phyloP scores from a whole-genome alignment of 2,797 vertebrate species.

The Acanthopagrus latus region DNA sequence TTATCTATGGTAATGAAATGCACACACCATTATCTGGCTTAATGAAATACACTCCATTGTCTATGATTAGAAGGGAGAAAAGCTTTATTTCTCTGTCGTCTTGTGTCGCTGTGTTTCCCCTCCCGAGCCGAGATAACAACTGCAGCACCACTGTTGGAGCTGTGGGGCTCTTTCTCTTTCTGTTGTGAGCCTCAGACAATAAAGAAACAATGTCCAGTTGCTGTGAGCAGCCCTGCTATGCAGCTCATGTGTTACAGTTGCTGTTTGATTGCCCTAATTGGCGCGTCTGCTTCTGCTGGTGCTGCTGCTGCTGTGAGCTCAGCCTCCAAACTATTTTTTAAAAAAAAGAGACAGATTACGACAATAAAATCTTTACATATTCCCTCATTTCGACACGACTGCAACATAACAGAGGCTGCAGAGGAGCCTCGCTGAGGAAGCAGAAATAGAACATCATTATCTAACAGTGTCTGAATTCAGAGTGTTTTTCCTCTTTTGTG shows the following conservation, averaged over 20 bases:
- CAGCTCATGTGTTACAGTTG: slow-evolving; percentile 47
- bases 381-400: slow-evolving; percentile 18
- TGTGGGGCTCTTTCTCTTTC: slow-evolving; percentile 43
- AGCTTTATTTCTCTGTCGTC: slow-evolving; percentile 57
- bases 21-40: slow-evolving; percentile 83
- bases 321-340: slow-evolving; percentile 29
- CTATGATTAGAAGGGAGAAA: slow-evolving; percentile 71
- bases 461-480: slow-evolving; percentile 36
- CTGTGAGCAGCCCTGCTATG: slow-evolving; percentile 45
- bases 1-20: slow-evolving; percentile 86
- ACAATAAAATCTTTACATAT: slow-evolving; percentile 49
- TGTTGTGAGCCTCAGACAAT: slow-evolving; percentile 43
- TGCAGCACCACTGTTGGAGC: slow-evolving; percentile 19
- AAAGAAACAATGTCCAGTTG: slow-evolving; percentile 66
- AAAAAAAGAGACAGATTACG: slow-evolving; percentile 48
- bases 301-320: slow-evolving; percentile 28
- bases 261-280: slow-evolving; percentile 78
- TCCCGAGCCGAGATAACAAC: slow-evolving; percentile 45
- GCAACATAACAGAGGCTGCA: slow-evolving; percentile 20
- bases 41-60: slow-evolving; percentile 83
- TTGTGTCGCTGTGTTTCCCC: slow-evolving; percentile 44
- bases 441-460: slow-evolving; percentile 53
- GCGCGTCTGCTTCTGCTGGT: slow-evolving; percentile 43
- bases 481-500: slow-evolving; percentile 30
- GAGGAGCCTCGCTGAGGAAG: slow-evolving; percentile 3